Evolutionary conservation across 2,888 invertebrate species (phyloP), one percentile per base, ranked within the genome.

Genomic region (Chalcis sispes): DNA sequence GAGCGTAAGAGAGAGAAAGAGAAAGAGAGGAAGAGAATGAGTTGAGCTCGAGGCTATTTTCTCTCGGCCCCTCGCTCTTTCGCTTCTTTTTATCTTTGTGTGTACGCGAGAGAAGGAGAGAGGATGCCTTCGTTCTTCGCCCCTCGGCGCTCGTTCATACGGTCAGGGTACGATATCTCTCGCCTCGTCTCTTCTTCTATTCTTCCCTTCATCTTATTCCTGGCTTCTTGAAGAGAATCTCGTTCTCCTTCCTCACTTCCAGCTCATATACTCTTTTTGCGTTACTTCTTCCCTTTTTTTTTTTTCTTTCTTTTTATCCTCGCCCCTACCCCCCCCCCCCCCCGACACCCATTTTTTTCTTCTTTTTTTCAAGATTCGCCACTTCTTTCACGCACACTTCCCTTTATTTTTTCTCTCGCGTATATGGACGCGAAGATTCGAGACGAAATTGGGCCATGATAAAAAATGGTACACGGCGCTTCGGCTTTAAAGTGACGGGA

Each of bases 141-240:
- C 50, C 70, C 62, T 40, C 48, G 59, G 46, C 59, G 65, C 58
- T 75, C 59, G 58, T 75, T 70, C 70, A 70, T 71, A 71, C 65
- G 71, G 75, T 61, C 65, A 71, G 46, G 59, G 46, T 40, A 61
- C 75, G 66, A 75, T 75, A 75, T 71, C 66, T 71, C 75, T 71
- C 71, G 29, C 59, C 66, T 61, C 59, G 59, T 40, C 71, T 66
- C 29, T 52, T 7, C 40, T 20, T 58, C 20, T 58, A 7, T 23
- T 2, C 4, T 58, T n/a, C 58, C 46, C 4, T 46, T 13, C 4
- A 46, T 59, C 36, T 32, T 59, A 48, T 36, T 42, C 13, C 42
- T 42, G 15, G 7, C 13, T 13, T 42, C 42, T 42, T 42, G 42
- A 36, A 32, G 32, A 32, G 32, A 32, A 32, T 32, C 32, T 5